These are phyloP conservation scores for Lithobates pipiens DNA, from an alignment of 2,797 vertebrate genomes.

Conservation along the genomic window DNA sequence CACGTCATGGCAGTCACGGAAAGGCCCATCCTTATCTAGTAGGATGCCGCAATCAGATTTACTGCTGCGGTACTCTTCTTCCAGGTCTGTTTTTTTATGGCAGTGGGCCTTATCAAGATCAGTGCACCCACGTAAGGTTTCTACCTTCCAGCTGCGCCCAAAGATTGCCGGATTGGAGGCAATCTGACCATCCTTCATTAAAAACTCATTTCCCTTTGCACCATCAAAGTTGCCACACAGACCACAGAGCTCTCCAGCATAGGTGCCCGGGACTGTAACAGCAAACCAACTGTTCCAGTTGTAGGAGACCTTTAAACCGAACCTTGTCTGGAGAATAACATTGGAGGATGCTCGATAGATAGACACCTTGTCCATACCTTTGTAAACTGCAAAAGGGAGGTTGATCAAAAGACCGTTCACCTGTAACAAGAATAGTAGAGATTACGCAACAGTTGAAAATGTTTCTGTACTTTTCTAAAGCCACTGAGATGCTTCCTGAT, in stretches of 20 bases:
- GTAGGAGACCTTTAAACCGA: slow-evolving; percentile 71
- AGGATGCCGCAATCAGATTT: slow-evolving; percentile 63
- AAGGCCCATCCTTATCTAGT: slow-evolving; percentile 9
- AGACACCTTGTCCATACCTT: slow-evolving; percentile 62
- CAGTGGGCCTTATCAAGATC: slow-evolving; percentile 63
- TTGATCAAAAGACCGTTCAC: slow-evolving; percentile 53
- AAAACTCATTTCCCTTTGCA: slow-evolving; percentile 68
- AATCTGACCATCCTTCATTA: slow-evolving; percentile 58
- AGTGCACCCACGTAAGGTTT: slow-evolving; percentile 65
- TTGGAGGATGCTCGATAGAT: slow-evolving; percentile 69
- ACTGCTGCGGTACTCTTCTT: slow-evolving; percentile 35
- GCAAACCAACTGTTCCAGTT: slow-evolving; percentile 70
- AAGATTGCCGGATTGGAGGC: slow-evolving; percentile 63
- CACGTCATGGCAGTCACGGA: slow-evolving; percentile 49
- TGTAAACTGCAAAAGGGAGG: slow-evolving; percentile 15
- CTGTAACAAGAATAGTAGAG: background rate
- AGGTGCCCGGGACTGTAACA: slow-evolving; percentile 68
- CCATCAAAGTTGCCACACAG: slow-evolving; percentile 74
- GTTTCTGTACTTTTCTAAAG: slow-evolving; percentile 39
- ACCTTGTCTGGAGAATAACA: slow-evolving; percentile 67
- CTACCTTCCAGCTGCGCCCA: slow-evolving; percentile 75
- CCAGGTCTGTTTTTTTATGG: background rate
- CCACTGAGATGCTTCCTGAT: slow-evolving; percentile 33
- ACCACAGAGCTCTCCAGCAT: slow-evolving; percentile 68
- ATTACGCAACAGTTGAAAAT: background rate